These are phyloP conservation scores for Sphecodes monilicornis DNA, from an alignment of 2,888 invertebrate species.

Conservation along the genomic window DNA sequence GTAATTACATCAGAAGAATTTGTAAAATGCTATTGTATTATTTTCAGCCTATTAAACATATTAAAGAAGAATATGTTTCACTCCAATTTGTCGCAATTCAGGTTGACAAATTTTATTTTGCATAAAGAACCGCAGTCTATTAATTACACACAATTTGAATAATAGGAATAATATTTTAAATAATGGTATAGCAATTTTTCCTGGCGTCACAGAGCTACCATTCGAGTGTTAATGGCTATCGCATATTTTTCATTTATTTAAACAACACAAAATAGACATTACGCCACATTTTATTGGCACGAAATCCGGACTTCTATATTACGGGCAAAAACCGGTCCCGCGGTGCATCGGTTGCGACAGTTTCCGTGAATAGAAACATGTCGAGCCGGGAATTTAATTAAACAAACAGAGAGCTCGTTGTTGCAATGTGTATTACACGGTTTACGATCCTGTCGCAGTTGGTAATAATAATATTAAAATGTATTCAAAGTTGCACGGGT, in stretches of 20 bases:
- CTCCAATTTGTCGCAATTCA: no score
- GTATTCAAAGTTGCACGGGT: background rate
- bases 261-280: background rate
- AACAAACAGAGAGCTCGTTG: background rate
- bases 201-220: no score
- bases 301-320: background rate
- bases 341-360: background rate
- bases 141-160: no score
- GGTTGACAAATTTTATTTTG: no score
- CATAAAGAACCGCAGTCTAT: no score
- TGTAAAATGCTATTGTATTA: no score
- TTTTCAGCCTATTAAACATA: no score
- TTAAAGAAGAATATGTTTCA: no score
- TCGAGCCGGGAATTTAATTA: slow-evolving; percentile 7
- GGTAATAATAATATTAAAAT: background rate
- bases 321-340: background rate
- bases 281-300: background rate
- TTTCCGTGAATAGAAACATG: background rate
- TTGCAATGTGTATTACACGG: background rate
- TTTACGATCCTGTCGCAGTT: background rate
- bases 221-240: background rate
- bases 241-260: background rate
- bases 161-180: no score
- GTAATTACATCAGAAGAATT: no score
- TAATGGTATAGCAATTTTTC: no score